A percentile compares a stretch with the other conserved stretches of the same genome.
These are phyloP conservation scores for Antedon mediterranea DNA, from an alignment of 53 echinoderm and acorn worm species.

Conservation along the genomic window DNA sequence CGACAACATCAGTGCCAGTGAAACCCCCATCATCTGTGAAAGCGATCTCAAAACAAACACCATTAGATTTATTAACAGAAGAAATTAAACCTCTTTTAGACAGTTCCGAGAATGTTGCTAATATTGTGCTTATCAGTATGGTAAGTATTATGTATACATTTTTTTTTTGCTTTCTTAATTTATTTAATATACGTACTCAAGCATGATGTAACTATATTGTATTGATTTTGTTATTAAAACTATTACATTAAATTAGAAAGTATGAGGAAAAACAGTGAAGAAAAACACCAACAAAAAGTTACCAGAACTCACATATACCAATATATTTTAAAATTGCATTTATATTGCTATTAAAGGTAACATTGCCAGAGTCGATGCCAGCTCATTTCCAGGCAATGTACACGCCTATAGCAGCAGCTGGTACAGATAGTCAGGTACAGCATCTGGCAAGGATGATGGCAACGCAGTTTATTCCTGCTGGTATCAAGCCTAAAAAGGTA, in stretches of 20 bases:
- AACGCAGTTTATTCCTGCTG: constrained; percentile 82
- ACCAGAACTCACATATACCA: too few species aligned
- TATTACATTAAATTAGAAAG: too few species aligned
- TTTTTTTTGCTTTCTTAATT: too few species aligned
- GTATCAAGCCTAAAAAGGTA: constrained; percentile 90
- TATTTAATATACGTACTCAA: too few species aligned
- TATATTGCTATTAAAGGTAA: constrained; percentile 32
- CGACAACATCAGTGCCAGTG: constrained; percentile 10
- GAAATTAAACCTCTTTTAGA: constrained; percentile 68
- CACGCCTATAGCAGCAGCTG: constrained; percentile 90
- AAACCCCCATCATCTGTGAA: constrained; percentile 23
- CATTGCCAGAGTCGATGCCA: constrained; percentile 85
- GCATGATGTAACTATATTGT: too few species aligned
- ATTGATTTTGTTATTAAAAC: too few species aligned
- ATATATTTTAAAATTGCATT: too few species aligned
- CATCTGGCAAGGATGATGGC: constrained; percentile 93
- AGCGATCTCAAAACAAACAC: constrained; percentile 41
- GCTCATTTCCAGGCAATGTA: constrained; percentile 89
- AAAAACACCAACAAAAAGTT: too few species aligned
- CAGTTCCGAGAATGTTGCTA: constrained; percentile 82
- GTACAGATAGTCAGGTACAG: constrained; percentile 72
- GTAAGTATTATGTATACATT: too few species aligned
- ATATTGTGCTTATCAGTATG: constrained; percentile 91
- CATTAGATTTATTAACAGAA: constrained; percentile 63
- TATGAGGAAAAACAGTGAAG: too few species aligned